These are phyloP conservation scores for Charanyca ferruginea DNA, from an alignment of 2,888 invertebrate species.

Conservation along the genomic window DNA sequence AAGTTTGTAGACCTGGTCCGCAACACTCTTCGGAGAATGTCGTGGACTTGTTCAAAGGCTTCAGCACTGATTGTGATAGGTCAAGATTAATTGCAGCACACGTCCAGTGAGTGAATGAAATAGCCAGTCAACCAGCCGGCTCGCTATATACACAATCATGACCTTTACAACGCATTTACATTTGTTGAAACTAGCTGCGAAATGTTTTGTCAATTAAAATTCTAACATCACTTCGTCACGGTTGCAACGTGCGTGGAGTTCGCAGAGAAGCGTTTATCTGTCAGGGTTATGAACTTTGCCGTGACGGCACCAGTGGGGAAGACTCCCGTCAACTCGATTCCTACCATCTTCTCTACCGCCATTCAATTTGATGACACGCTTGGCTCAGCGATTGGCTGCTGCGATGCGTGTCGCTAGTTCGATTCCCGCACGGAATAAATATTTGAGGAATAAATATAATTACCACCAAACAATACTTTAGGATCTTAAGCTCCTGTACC, in stretches of 20 bases:
- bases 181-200: slow-evolving; percentile 44
- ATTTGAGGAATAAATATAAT: no score
- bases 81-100: slow-evolving; percentile 31
- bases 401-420: no score
- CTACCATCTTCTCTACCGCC: no score
- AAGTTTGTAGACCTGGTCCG: no score
- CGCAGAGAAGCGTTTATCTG: slow-evolving; percentile 24
- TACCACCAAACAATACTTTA: no score
- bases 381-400: no score
- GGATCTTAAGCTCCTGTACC: no score
- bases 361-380: no score
- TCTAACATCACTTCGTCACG: slow-evolving; percentile 10
- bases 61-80: slow-evolving; percentile 20
- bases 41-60: slow-evolving; percentile 19
- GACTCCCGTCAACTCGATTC: no score
- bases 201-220: slow-evolving; percentile 41
- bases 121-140: neutral
- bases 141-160: slow-evolving; percentile 34
- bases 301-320: no score
- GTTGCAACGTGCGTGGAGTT: slow-evolving; percentile 15
- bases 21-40: neutral
- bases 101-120: slow-evolving; percentile 26
- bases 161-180: slow-evolving; percentile 42
- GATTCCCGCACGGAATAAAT: no score
- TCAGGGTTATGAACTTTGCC: slow-evolving; percentile 20